Conservation (phyloP, 2,113 vertebrate species). For the Micromys minutus region DNA sequence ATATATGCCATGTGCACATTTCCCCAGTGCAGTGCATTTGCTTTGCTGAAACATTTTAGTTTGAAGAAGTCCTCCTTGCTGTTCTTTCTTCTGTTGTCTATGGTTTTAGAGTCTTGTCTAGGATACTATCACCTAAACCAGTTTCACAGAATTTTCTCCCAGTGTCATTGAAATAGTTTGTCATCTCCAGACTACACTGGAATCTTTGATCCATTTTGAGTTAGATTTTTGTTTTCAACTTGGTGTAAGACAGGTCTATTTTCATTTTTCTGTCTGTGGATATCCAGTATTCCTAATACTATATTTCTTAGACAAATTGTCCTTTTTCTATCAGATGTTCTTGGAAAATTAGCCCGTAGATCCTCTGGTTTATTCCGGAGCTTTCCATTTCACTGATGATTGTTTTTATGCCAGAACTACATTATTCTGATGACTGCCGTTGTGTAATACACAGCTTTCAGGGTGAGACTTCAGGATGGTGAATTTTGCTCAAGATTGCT, state of each 20-base stretch:
- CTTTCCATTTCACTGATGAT: not conserved
- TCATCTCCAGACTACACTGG: not conserved
- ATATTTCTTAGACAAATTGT: not conserved
- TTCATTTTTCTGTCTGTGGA: not conserved
- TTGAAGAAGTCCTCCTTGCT: not conserved
- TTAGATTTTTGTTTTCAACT: not conserved
- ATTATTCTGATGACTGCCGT: not conserved
- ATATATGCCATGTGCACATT: not conserved
- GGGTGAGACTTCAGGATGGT: not conserved
- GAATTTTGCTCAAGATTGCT: not conserved
- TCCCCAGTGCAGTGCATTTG: not conserved
- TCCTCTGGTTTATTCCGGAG: not conserved
- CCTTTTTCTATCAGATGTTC: not conserved
- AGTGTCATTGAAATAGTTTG: not conserved
- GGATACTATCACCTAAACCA: not conserved
- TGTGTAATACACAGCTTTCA: not conserved
- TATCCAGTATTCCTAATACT: not conserved
- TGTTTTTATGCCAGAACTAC: not conserved
- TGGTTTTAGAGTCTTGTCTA: not conserved
- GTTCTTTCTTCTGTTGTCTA: not conserved
- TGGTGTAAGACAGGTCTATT: not conserved
- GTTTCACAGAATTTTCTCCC: not conserved
- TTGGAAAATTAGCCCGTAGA: not conserved
- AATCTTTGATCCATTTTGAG: not conserved
- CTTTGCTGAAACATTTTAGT: not conserved